Percentiles rank a stretch among this genome's conserved stretches.
phyloP scores from a whole-genome alignment of 2,113 vertebrate genomes.

The Podocnemis expansa region DNA sequence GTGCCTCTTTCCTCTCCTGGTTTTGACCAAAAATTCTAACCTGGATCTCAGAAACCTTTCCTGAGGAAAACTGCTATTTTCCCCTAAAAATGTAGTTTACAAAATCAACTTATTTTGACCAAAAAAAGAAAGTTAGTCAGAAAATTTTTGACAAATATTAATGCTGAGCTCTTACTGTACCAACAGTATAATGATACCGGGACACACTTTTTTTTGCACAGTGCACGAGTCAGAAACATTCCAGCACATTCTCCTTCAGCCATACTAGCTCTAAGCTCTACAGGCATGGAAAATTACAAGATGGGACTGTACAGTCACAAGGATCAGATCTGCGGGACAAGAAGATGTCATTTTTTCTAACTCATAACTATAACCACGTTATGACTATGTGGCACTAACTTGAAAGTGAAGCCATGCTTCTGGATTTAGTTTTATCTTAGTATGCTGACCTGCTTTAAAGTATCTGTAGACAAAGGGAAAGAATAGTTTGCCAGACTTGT shows the following conservation, averaged over 20 bases:
- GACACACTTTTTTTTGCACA: neutral
- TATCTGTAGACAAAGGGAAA: conserved; percentile 7
- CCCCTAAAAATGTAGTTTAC: neutral
- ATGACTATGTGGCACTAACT: neutral
- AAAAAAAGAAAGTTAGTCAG: neutral
- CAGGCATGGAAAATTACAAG: neutral
- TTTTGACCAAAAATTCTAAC: neutral
- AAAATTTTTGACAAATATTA: neutral
- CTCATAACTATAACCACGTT: neutral
- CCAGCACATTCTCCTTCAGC: neutral
- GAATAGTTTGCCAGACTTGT: neutral
- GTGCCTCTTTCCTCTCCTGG: neutral
- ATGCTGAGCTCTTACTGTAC: neutral
- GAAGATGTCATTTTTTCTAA: neutral
- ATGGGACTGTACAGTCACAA: neutral
- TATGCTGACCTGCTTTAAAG: neutral
- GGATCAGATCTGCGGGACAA: fast-evolving
- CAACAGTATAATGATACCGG: neutral
- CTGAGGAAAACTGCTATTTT: neutral
- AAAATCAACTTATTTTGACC: neutral
- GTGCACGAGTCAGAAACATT: neutral
- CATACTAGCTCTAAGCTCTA: neutral
- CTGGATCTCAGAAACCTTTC: neutral
- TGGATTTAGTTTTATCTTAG: conserved; percentile 36
- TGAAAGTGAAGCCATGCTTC: conserved; percentile 2